Base-by-base conservation (phyloP, 1,140 invertebrate species). In the Solenopsis fugax region DNA sequence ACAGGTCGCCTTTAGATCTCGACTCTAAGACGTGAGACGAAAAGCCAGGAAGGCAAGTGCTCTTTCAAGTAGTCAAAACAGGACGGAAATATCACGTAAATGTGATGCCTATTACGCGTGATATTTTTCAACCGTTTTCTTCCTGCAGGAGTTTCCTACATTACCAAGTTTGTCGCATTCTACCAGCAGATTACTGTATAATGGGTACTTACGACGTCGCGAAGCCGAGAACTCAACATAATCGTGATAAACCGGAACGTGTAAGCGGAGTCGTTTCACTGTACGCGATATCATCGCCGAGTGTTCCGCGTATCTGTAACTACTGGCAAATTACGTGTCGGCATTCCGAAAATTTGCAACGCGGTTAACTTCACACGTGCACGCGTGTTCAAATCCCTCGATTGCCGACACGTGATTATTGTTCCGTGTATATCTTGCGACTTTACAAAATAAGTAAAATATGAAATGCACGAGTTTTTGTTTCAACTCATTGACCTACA, bases 91-190 rank as follows among this genome's bases (percentile, higher is more conserved):
- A n/a, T 41, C 18, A 56, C 52, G 48, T 48, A 37, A 24, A 76
- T 41, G 65, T 50, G 45, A 52, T 21, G 18, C 21, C 48, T 69
- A 29, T 69, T 48, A 69, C 13, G 18, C 34, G 29, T 29, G 21
- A 41, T 29, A 52, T 76, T 71, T 78, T 73, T 88, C 80, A 85
- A 56, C 34, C 21, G 1, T 54, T 24, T 7, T 41, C 12, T 4
- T 54, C 58, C 10, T 24, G 3, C 52, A 54, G 13, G 29, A 37
- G 48, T 52, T 71, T 65, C 29, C 41, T 60, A 21, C 50, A 37
- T 21, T 54, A 48, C 52, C 21, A 86, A 87, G 52, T 73, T 72
- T 21, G 60, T 87, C 85, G 48, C 45, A 85, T 88, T 80, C 60
- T 24, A 0, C 13, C 16, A 73, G 52, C 71, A 75, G 85, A 65